Evolutionary conservation across 92 coral and sea anemone species (phyloP).

Genomic region (Pocillopora grandis): DNA sequence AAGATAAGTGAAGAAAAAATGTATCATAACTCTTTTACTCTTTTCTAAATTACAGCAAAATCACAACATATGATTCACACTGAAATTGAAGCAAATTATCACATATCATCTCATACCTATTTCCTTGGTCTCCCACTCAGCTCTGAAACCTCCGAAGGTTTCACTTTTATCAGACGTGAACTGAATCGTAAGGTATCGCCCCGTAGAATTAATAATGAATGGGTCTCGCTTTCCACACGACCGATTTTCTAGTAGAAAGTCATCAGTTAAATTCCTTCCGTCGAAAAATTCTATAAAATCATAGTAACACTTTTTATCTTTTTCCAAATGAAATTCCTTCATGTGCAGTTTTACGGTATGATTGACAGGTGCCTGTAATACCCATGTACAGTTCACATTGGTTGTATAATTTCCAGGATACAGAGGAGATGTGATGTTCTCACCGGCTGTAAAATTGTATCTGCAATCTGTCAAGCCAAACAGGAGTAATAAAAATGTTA

Average conservation of each 20-base stretch:
- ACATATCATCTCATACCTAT: not conserved
- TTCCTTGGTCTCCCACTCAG: slow-evolving; percentile 44
- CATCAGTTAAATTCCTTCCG: slow-evolving; percentile 38
- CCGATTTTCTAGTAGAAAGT: slow-evolving; percentile 31
- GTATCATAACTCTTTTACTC: too few relatives aligned
- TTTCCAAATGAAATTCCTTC: slow-evolving; percentile 68
- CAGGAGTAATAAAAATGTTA: not conserved
- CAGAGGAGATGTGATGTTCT: slow-evolving; percentile 70
- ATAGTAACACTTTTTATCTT: slow-evolving; percentile 91
- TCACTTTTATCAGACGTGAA: slow-evolving; percentile 64
- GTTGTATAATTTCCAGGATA: too few relatives aligned
- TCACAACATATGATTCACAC: too few relatives aligned
- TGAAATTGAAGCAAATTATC: too few relatives aligned
- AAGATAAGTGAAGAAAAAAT: too few relatives aligned
- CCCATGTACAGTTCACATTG: slow-evolving; percentile 38
- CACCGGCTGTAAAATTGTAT: slow-evolving; percentile 10
- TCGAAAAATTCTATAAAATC: slow-evolving; percentile 76
- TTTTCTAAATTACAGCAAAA: too few relatives aligned
- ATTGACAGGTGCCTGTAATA: slow-evolving; percentile 68
- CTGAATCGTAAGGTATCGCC: slow-evolving; percentile 45
- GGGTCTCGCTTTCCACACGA: slow-evolving; percentile 50
- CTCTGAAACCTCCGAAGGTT: slow-evolving; percentile 59
- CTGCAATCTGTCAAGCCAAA: slow-evolving; percentile 54
- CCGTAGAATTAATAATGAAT: slow-evolving; percentile 46
- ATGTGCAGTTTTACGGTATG: slow-evolving; percentile 70